A percentile compares a stretch with the other conserved stretches of the same genome.
Conservation (phyloP, 2,113 vertebrate species). For the Phrynocephalus versicolor region DNA sequence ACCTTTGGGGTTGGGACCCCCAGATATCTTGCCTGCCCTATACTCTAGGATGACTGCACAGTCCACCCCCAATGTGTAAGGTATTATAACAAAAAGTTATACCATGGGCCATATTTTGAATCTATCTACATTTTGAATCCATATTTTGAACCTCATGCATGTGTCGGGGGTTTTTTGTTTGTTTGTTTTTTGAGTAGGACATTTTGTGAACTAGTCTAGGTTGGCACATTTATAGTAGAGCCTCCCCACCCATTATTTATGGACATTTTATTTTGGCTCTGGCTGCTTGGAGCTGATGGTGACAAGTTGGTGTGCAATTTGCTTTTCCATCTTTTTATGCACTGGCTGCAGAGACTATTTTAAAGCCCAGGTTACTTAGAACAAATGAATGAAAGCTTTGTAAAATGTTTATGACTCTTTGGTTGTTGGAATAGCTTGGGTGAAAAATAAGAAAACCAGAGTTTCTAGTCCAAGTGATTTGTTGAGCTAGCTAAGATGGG, state of each 20-base stretch:
- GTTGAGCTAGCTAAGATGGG: neutral
- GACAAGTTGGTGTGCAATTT: neutral
- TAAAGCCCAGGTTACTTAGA: neutral
- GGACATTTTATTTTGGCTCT: neutral
- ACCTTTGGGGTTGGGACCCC: no score
- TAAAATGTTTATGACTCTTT: neutral
- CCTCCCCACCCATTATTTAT: neutral
- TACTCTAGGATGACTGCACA: neutral
- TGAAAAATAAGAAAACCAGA: neutral
- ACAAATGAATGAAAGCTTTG: neutral
- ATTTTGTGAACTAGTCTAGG: neutral
- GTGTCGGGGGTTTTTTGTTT: no score
- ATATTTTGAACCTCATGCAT: neutral
- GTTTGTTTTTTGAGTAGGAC: neutral
- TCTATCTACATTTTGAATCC: neutral
- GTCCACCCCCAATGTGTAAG: no score
- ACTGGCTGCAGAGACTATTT: neutral
- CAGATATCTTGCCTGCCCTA: no score
- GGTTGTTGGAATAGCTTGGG: neutral
- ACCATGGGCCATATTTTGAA: neutral
- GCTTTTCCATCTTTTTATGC: neutral
- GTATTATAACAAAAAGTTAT: neutral
- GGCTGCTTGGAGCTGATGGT: neutral
- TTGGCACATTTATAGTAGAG: neutral
- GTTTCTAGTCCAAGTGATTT: neutral